Evolutionary conservation across 2,113 vertebrate species (phyloP).

Genomic region (Sorex araneus): DNA sequence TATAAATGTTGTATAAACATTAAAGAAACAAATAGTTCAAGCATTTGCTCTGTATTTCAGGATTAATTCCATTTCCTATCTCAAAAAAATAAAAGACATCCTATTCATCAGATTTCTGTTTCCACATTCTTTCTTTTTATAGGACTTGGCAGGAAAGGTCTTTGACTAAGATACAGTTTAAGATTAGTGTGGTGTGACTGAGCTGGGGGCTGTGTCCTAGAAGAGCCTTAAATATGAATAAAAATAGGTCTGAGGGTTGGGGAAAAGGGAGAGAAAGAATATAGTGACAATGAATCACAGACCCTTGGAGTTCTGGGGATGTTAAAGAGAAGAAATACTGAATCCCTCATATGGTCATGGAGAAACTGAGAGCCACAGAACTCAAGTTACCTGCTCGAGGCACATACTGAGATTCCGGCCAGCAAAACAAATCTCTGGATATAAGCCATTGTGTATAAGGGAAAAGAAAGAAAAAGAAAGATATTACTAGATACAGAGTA

Average conservation of each 20-base stretch:
- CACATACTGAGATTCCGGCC: neutral
- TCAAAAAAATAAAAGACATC: constrained; percentile 30
- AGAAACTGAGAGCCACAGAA: neutral
- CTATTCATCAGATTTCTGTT: constrained; percentile 73
- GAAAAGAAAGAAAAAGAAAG: neutral
- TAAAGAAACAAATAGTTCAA: constrained; percentile 35
- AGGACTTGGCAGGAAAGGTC: constrained; percentile 61
- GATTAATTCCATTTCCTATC: constrained; percentile 71
- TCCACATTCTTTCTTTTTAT: constrained; percentile 47
- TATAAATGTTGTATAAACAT: constrained; percentile 22
- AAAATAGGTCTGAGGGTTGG: constrained; percentile 65
- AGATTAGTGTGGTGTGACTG: constrained; percentile 63
- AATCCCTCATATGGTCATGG: neutral
- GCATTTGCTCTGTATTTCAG: constrained; percentile 25
- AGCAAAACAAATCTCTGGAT: neutral
- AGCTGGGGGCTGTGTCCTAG: constrained; percentile 39
- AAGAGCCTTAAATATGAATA: constrained; percentile 58
- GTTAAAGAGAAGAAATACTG: neutral
- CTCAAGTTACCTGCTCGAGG: neutral
- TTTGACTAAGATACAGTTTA: constrained; percentile 66
- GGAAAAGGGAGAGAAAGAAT: constrained; percentile 31
- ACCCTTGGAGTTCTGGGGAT: neutral
- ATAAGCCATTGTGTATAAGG: neutral
- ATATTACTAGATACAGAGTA: neutral
- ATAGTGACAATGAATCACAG: neutral